Evolutionary conservation across 2,113 vertebrate genomes (phyloP), one percentile per base, ranked within the genome.

Genomic region (Calypte anna): DNA sequence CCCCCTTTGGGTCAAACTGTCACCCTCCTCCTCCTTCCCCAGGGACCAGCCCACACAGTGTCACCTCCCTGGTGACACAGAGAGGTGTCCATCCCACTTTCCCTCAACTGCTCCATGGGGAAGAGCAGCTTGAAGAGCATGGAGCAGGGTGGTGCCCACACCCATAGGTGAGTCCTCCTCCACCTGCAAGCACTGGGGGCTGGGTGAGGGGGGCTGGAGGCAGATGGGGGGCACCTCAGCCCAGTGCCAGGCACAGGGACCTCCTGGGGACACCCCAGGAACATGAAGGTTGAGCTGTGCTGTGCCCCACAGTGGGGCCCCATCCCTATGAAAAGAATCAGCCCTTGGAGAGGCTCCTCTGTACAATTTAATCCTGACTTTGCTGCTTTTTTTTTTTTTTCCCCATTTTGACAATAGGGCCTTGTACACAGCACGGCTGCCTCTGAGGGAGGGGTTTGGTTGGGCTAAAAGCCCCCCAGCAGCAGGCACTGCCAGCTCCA

Each of bases 361-460:
- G 3, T 18, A 51, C 24, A 18, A 2, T 38, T 53, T 14, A 9
- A 7, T 43, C 24, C 21, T 20, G 31, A 40, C 38, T 2, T 31
- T 44, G 24, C 8, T 40, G 12, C 6, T 7, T 10, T 6, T 12
- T 2, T 61, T 36, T 20, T 25, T 10, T 30, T 36, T 24, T 40
- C 12, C 40, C 40, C 40, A 40, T 40, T 58, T 55, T 40, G 23
- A 40, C 55, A 48, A 21, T 17, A 48, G 18, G 14, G 13, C 36
- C 43, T 50, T 64, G 33, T 31, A 58, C 36, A 21, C 16, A 4
- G 17, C 27, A 4, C 0, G 12, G 27, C 38, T 7, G 24, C 0
- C 7, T 27, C 38, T 7, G 24, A 36, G 69, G 53, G 40, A 11
- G 17, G 36, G 4, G 1, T 43, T 70, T n/a, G 7, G 22, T 23